Base-by-base conservation (phyloP, 2,888 invertebrate genomes). In the Siphlonurus alternatus region DNA sequence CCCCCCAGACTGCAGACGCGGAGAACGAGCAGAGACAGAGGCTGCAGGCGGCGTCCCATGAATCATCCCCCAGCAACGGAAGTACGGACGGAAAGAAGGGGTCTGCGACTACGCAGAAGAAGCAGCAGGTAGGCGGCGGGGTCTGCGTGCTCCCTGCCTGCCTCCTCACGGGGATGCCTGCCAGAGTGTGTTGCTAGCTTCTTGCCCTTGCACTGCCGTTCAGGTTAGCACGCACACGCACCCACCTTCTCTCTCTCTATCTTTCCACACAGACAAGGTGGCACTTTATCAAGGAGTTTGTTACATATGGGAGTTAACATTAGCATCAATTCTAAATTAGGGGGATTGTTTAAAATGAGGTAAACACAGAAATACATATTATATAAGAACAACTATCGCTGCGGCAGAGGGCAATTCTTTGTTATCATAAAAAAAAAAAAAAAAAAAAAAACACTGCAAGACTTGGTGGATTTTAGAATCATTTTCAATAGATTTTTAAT, bases 11-110 rank as follows among this genome's bases (percentile, higher is more conserved):
- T 82, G 88, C 93, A 71, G 91, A 94, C 78, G 83, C 87, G 72
- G 96, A 96, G 75, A 94, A 96, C 77, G 96, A 95, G 75, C 92
- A 93, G 75, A 83, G 94, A 69, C 84, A 89, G 69, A 83, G 93
- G 71, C 78, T 94, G 68, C 93, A 93, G 77, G 83, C 85, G 70
- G 89, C 91, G 23, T 81, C 84, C 70, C 56, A 10, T 22, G 19
- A 56, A 20, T 3, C n/a, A 10, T 86, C 86, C 63, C 80, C 84
- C 51, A 80, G 79, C 68, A 82, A 83, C 63, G 84, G 85, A 71
- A 81, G 82, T 67, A 84, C 85, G 69, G 88, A 89, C 76, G 86
- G 86, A 1, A 79, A 81, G 61, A 81, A 86, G 74, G 82, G 86
- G 72, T 86, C 87, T 70, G 90, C 89, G 79, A 77, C 89, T 63